Base-by-base conservation (phyloP, 2,113 vertebrate species). In the Crotalus helleri region DNA sequence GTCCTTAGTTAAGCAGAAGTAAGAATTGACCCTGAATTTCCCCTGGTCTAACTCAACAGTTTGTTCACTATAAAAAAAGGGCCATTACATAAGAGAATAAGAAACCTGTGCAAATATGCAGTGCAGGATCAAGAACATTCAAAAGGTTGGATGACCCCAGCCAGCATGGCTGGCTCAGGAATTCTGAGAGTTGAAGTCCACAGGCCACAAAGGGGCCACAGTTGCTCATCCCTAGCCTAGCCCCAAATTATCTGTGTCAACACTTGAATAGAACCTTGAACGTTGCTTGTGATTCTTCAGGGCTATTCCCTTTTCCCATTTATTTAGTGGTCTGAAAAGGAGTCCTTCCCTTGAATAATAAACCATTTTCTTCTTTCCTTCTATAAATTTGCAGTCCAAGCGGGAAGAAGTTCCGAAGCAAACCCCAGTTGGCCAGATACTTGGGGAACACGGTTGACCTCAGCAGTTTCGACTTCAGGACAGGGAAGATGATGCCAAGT, bases 381-480 rank as follows among this genome's bases (percentile, higher is more conserved):
- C 29, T 90, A 39, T 51, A 61, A 49, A 86, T 90, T n/a, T 93
- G 29, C 95, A 99, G 99, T 97, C 97, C 98, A 51, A 98, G 98
- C 91, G 98, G 98, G 86, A 99, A 99, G 98, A 98, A 98, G 92
- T 98, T 99, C 96, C 98, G 99, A 96, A 98, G 98, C 97, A 99
- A 99, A 94, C 98, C 99, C 74, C 99, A 99, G 96, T 97, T 99
- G 96, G 97, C 98, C 85, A 98, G 99, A 88, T 98, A 98, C 95
- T 97, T 99, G 96, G 98, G 98, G 85, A 98, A 98, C 95, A 98
- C 98, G 94, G 96, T 98, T 93, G 98, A 99, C 92, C 98, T 98
- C 96, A 98, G 98, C 95, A 97, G 98, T 95, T 98, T 98, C 97
- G 98, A 99, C 96, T 98, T 98, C 97, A 97, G 98, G 92, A 97